These are phyloP conservation scores for Myrmecobius fasciatus DNA, from an alignment of 2,113 vertebrate species.

Conservation along the genomic window DNA sequence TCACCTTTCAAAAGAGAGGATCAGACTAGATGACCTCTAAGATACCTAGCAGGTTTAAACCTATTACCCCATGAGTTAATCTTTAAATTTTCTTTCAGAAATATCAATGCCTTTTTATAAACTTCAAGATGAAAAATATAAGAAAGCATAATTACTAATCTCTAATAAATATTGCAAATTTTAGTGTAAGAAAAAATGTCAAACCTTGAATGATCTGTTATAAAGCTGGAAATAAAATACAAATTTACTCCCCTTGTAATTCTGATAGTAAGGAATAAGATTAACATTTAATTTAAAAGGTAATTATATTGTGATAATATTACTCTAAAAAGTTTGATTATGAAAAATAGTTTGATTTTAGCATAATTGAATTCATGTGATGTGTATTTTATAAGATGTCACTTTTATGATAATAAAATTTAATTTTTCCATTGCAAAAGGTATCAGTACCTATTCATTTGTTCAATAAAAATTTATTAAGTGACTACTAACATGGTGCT, in stretches of 20 bases:
- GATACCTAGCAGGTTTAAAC: neutral
- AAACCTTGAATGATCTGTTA: neutral
- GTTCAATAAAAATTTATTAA: neutral
- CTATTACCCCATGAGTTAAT: neutral
- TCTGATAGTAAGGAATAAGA: neutral
- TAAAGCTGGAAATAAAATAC: neutral
- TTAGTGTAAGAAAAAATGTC: constrained; percentile 22
- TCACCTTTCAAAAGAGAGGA: neutral
- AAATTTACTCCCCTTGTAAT: neutral
- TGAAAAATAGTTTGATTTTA: neutral
- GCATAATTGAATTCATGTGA: neutral
- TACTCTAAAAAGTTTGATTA: neutral
- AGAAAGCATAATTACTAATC: neutral
- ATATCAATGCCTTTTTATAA: neutral
- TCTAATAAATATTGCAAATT: constrained; percentile 13
- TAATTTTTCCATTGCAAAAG: neutral
- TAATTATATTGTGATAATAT: neutral
- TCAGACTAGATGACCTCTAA: neutral
- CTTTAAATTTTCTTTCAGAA: constrained; percentile 15
- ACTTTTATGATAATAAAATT: neutral
- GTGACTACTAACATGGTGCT: neutral
- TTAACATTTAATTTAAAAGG: neutral
- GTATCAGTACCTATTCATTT: neutral
- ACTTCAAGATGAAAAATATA: neutral
- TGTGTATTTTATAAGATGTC: neutral